A percentile compares a stretch with the other conserved stretches of the same genome.
phyloP scores from a whole-genome alignment of 2,797 vertebrate species.

The Sternotherus odoratus region DNA sequence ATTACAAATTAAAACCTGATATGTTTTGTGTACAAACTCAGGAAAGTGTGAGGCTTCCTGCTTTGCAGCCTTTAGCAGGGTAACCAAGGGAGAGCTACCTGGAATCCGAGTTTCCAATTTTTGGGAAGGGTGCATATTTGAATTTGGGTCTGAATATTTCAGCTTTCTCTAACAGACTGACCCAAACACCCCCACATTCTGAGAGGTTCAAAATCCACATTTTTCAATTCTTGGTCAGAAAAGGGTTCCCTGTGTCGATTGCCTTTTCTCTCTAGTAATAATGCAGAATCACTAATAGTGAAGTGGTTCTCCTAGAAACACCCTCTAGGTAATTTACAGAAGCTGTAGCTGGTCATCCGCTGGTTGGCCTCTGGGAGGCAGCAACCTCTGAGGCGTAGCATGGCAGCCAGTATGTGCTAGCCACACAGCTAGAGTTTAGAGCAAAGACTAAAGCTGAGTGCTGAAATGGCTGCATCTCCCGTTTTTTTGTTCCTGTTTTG shows the following conservation, averaged over 20 bases:
- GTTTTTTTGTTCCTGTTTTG: not conserved
- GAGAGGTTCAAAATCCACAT: not conserved
- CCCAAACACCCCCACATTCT: not conserved
- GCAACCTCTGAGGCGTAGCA: not conserved
- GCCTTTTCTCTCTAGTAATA: conserved; percentile 1
- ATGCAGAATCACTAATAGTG: not conserved
- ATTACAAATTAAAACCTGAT: not conserved
- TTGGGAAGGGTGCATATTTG: not conserved
- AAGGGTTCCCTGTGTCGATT: not conserved
- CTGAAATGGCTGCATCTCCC: conserved; percentile 18
- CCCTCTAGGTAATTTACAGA: conserved; percentile 15
- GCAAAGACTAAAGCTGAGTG: not conserved
- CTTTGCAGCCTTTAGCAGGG: not conserved
- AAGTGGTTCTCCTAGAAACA: conserved; percentile 43
- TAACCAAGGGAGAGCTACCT: not conserved
- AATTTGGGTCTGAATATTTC: not conserved
- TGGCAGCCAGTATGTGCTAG: not conserved
- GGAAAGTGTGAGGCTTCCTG: not conserved
- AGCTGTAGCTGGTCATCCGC: not conserved
- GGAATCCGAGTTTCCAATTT: not conserved
- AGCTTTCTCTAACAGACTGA: not conserved
- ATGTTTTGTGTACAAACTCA: not conserved
- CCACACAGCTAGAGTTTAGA: not conserved
- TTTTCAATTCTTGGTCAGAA: not conserved
- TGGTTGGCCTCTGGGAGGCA: not conserved